Evolutionary conservation across 1,140 invertebrate species (phyloP).

Genomic region (Leptoteleia sp.): DNA sequence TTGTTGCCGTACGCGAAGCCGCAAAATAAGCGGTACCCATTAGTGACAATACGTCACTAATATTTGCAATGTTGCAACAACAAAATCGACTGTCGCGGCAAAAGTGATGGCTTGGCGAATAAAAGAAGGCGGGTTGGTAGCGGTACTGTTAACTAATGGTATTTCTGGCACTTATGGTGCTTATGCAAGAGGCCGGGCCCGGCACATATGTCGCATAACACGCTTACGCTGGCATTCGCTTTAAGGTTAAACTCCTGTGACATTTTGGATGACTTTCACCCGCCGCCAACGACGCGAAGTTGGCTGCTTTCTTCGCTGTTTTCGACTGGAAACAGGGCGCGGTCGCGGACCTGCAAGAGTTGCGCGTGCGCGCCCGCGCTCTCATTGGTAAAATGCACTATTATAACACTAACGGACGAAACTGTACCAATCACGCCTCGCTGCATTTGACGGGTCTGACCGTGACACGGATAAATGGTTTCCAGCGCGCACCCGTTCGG

Average conservation of each 20-base stretch:
- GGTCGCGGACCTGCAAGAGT: conserved; percentile 49
- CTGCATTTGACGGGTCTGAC: conserved; percentile 55
- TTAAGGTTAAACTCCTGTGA: conserved; percentile 70
- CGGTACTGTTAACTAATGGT: conserved; percentile 62
- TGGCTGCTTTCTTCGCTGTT: conserved; percentile 68
- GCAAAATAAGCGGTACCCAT: too few species aligned
- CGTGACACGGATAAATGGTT: conserved; percentile 63
- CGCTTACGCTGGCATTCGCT: conserved; percentile 65
- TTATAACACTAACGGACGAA: conserved; percentile 25
- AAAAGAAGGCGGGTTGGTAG: conserved; percentile 34
- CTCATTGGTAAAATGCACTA: conserved; percentile 36
- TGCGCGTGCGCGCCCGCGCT: conserved; percentile 42
- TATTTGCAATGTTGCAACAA: too few species aligned
- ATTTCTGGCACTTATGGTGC: conserved; percentile 66
- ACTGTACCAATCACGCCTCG: conserved; percentile 41
- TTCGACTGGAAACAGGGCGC: conserved; percentile 65
- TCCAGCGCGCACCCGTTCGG: conserved; percentile 47
- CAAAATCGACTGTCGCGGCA: conserved; percentile 14
- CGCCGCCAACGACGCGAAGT: conserved; percentile 61
- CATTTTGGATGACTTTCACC: conserved; percentile 70
- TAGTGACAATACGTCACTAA: too few species aligned
- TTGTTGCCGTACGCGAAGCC: too few species aligned
- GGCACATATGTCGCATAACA: conserved; percentile 69
- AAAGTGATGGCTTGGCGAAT: conserved; percentile 51
- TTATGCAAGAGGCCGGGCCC: conserved; percentile 67